Base-by-base conservation (phyloP, 2,113 vertebrate species). In the Lutjanus erythropterus region DNA sequence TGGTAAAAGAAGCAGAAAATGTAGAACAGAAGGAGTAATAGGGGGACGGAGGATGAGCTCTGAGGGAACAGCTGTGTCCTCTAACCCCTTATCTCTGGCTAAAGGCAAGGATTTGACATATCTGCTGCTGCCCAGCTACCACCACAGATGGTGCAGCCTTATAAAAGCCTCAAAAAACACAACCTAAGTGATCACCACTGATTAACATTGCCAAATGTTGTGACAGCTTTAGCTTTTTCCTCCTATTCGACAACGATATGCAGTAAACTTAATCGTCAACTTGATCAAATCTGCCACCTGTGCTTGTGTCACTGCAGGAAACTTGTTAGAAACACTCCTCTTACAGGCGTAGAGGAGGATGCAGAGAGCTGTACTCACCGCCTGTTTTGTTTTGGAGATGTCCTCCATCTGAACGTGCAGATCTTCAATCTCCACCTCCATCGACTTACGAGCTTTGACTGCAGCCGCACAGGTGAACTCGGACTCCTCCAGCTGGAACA, bases 351-450 rank as follows among this genome's bases (percentile, higher is more conserved):
- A 55, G 49, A 27, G 18, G 23, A 2, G 12, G 5, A 27, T 29
- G 3, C 3, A 55, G 18, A 75, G 55, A 79, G 46, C 12, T 64
- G 15, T 37, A 82, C 97, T 96, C 55, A 99, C 98, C 61, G 93
- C 93, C 44, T 95, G 95, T 89, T 99, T 99, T 41, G 96, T 91
- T 91, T 98, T 99, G 86, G 96, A 93, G 25, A 99, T 97, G 87
- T 99, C 98, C 0, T 99, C 98, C 3, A 99, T 98, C 92, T 99
- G 98, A 76, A 99, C 93, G 77, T 99, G 98, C 41, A 99, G 94
- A 91, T 99, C 98, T 86, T 99, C 98, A 0, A 99, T 98, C 93
- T 99, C 98, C 90, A 96, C 97, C 89, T 99, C 98, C 97, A 99
- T 99, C 6, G 96, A 96, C 84, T 99, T 99, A 1, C 97, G 96